A percentile compares a stretch with the other conserved stretches of the same genome.
Evolutionary conservation across 2,888 invertebrate genomes (phyloP).

Genomic region (Neria commutata): DNA sequence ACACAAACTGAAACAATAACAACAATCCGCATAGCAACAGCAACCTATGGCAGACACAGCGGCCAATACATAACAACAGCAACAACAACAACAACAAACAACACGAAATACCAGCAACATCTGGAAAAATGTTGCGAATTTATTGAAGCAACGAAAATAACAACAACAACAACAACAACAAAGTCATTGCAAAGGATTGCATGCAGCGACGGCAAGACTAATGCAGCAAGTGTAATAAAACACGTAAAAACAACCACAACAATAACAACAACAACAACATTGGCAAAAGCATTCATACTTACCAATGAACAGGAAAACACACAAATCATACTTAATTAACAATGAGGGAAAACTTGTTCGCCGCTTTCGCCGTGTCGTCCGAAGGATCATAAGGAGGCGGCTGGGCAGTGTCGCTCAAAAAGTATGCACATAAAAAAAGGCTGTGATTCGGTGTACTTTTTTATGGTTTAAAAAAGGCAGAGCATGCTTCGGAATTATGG

Average conservation of each 20-base stretch:
- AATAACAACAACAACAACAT: neutral
- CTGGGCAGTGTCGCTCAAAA: too few relatives aligned
- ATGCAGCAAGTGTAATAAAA: slow-evolving; percentile 3
- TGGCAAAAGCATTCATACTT: too few relatives aligned
- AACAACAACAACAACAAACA: slow-evolving; percentile 2
- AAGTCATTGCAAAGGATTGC: neutral
- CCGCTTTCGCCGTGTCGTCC: neutral
- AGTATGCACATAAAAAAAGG: too few relatives aligned
- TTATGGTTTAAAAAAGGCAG: too few relatives aligned
- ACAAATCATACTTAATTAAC: slow-evolving; percentile 6
- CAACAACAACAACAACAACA: neutral
- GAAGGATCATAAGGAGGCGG: neutral
- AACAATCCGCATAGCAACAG: neutral
- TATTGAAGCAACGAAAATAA: neutral
- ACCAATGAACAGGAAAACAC: neutral
- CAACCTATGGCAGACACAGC: neutral
- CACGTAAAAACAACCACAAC: neutral
- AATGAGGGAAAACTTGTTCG: neutral
- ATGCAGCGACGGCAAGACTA: neutral
- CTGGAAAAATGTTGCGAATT: slow-evolving; percentile 1
- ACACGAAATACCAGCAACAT: slow-evolving; percentile 6
- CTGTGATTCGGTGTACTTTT: too few relatives aligned
- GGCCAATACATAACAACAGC: neutral
- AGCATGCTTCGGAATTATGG: too few relatives aligned
- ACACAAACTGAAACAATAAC: neutral